A percentile compares a stretch with the other conserved stretches of the same genome.
Conservation (phyloP, 1,140 invertebrate genomes). For the Ostrea edulis region DNA sequence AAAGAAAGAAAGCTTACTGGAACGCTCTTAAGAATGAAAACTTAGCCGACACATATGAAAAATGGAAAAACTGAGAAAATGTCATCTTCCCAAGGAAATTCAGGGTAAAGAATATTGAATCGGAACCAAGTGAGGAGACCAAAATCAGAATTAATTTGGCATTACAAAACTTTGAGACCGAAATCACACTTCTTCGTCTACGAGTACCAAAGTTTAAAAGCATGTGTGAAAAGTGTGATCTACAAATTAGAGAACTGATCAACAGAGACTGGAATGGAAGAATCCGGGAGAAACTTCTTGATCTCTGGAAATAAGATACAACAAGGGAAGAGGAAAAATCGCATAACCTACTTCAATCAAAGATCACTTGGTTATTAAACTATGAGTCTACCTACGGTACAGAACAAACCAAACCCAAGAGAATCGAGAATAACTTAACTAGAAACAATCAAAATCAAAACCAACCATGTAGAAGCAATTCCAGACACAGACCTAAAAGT, state of each 20-base stretch:
- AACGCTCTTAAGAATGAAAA: constrained; percentile 28
- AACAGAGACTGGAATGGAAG: background rate
- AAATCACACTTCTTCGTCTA: constrained; percentile 20
- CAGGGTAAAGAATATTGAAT: constrained; percentile 11
- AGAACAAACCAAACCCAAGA: background rate
- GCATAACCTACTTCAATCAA: background rate
- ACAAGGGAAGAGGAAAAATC: background rate
- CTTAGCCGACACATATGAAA: constrained; percentile 21
- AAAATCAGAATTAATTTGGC: constrained; percentile 22
- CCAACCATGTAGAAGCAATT: too few relatives aligned
- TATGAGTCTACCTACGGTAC: background rate
- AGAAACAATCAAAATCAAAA: too few relatives aligned
- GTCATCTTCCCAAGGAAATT: background rate
- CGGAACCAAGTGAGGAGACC: constrained; percentile 10
- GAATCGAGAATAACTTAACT: too few relatives aligned
- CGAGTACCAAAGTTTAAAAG: background rate
- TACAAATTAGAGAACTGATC: background rate
- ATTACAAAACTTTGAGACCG: background rate
- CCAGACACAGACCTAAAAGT: too few relatives aligned
- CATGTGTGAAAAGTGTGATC: background rate
- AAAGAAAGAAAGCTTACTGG: constrained; percentile 1
- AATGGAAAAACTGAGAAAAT: constrained; percentile 5
- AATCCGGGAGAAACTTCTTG: constrained; percentile 18
- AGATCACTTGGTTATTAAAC: background rate
- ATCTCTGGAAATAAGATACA: constrained; percentile 1